These are phyloP conservation scores for Adineta ricciae DNA, from an alignment of 2,888 invertebrate species.

Conservation along the genomic window DNA sequence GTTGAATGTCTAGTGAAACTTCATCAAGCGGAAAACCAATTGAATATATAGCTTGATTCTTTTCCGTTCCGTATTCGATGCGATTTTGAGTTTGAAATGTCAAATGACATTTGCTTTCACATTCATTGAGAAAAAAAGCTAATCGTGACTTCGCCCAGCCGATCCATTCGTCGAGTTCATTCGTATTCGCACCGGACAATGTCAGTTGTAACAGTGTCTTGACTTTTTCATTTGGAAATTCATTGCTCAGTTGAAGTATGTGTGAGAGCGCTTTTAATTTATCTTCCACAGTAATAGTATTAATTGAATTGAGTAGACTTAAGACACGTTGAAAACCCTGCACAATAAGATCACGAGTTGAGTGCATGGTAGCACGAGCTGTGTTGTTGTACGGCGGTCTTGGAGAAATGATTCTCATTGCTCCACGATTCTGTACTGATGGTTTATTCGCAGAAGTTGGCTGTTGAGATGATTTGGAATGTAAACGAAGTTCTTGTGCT, in stretches of 20 bases:
- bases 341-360: neutral
- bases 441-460: neutral
- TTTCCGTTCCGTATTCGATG: neutral
- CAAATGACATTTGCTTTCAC: neutral
- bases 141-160: neutral
- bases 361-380: neutral
- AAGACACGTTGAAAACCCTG: neutral
- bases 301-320: too few species aligned
- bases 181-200: neutral
- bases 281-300: too few species aligned
- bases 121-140: neutral
- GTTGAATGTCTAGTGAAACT: neutral
- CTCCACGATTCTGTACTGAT: neutral
- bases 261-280: too few species aligned
- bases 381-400: neutral
- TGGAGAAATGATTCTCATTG: neutral
- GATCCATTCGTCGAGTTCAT: neutral
- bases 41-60: neutral
- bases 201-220: neutral
- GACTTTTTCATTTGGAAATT: too few species aligned
- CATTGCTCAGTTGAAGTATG: too few species aligned
- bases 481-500: neutral
- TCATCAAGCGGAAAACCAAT: neutral
- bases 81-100: neutral
- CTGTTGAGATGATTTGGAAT: neutral